Evolutionary conservation across 2,888 invertebrate species (phyloP).

Genomic region (Diaperis boleti): DNA sequence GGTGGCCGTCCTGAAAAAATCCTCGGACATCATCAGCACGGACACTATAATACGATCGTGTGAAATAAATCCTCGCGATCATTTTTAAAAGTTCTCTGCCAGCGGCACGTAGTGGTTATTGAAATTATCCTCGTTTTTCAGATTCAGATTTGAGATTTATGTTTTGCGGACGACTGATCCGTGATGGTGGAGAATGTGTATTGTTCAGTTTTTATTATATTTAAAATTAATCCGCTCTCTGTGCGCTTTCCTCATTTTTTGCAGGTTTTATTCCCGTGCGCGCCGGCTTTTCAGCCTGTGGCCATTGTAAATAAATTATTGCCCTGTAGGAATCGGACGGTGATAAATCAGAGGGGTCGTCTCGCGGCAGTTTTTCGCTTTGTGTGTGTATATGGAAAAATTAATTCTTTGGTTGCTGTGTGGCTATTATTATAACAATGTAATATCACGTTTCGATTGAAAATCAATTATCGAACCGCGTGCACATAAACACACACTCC

Average conservation of each 20-base stretch:
- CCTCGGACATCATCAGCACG: slow-evolving; percentile 59
- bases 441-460: background rate
- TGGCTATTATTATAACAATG: background rate
- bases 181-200: slow-evolving; percentile 46
- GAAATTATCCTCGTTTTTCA: slow-evolving; percentile 59
- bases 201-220: slow-evolving; percentile 46
- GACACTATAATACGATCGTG: slow-evolving; percentile 56
- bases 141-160: slow-evolving; percentile 58
- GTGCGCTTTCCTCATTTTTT: slow-evolving; percentile 28
- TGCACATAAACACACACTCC: too few species aligned
- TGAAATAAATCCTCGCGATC: slow-evolving; percentile 46
- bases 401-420: slow-evolving; percentile 22
- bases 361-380: slow-evolving; percentile 16
- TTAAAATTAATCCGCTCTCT: slow-evolving; percentile 40
- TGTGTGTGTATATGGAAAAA: background rate
- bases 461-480: background rate
- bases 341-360: slow-evolving; percentile 11
- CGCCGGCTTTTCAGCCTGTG: slow-evolving; percentile 11
- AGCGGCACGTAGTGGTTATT: slow-evolving; percentile 59
- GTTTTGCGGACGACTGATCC: slow-evolving; percentile 50
- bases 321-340: slow-evolving; percentile 20
- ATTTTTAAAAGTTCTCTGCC: slow-evolving; percentile 60
- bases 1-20: slow-evolving; percentile 58
- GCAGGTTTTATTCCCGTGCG: slow-evolving; percentile 17
- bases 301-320: slow-evolving; percentile 41